Conservation (phyloP, 2,113 vertebrate species). For the Prolemur simus region DNA sequence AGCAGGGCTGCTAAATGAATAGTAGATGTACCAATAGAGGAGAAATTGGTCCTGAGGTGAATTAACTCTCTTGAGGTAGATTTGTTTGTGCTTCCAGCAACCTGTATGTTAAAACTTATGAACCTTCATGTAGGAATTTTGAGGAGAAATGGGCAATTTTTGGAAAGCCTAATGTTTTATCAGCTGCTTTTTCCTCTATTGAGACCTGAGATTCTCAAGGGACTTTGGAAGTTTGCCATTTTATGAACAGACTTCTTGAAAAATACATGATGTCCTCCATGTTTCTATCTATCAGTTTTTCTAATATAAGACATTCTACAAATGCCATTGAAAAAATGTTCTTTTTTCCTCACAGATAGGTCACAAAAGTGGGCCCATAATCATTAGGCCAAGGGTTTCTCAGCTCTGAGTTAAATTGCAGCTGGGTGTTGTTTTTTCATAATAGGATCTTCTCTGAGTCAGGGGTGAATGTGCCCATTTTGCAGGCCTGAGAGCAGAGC, state of each 20-base stretch:
- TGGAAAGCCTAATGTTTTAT: slow-evolving; percentile 27
- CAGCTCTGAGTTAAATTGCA: neutral
- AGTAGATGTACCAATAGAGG: slow-evolving; percentile 44
- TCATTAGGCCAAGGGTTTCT: slow-evolving; percentile 1
- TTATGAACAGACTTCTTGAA: slow-evolving; percentile 38
- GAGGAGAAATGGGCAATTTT: slow-evolving; percentile 36
- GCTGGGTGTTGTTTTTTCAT: neutral
- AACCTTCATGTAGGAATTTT: slow-evolving; percentile 24
- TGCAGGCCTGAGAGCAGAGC: neutral
- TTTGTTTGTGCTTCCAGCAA: slow-evolving; percentile 60
- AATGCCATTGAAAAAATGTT: neutral
- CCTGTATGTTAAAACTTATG: neutral
- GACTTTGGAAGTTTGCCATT: slow-evolving; percentile 42
- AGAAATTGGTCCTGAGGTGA: slow-evolving; percentile 59
- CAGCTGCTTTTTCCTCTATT: slow-evolving; percentile 54
- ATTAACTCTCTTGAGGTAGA: slow-evolving; percentile 57
- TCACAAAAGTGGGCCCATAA: neutral
- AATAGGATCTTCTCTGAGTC: neutral
- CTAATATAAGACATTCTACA: neutral
- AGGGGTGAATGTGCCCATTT: neutral
- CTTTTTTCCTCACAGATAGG: neutral
- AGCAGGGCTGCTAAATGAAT: slow-evolving; percentile 47
- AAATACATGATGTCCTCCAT: slow-evolving; percentile 24
- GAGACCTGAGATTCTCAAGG: slow-evolving; percentile 31
- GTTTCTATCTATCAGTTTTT: slow-evolving; percentile 26